A percentile compares a stretch with the other conserved stretches of the same genome.
Conservation (phyloP, 37 sponge, comb jelly and placozoan genomes). For the Ianthella basta region DNA sequence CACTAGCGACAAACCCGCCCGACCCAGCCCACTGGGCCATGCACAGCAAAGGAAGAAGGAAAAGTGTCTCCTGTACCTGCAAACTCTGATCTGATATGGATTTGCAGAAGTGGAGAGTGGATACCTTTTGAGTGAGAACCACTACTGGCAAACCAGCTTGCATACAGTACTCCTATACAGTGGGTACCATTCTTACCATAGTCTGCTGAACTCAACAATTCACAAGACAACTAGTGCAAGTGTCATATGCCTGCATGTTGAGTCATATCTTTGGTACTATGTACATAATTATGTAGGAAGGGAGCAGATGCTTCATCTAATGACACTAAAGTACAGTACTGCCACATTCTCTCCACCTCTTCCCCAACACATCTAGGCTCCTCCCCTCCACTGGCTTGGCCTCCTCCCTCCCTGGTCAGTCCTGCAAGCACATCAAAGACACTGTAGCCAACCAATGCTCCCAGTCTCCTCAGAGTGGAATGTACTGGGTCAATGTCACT, state of each 20-base stretch:
- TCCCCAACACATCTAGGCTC: neutral
- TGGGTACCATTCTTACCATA: no score
- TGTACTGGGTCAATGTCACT: slow-evolving; percentile 36
- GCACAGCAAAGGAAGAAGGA: slow-evolving; percentile 3
- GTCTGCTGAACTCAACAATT: no score
- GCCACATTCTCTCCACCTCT: no score
- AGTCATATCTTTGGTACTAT: neutral
- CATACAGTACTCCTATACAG: no score
- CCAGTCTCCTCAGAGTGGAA: slow-evolving; percentile 28
- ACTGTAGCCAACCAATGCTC: slow-evolving; percentile 19
- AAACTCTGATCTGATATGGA: slow-evolving; percentile 31
- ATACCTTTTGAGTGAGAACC: slow-evolving; percentile 28
- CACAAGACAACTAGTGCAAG: neutral
- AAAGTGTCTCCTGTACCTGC: neutral
- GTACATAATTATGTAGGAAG: neutral
- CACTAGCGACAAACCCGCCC: no score
- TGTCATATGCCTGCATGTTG: neutral
- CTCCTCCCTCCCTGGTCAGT: slow-evolving; percentile 27
- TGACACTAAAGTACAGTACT: no score
- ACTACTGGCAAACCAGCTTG: no score
- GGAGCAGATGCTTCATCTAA: no score
- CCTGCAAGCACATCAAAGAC: slow-evolving; percentile 43
- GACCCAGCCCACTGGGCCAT: no score
- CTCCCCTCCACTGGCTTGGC: neutral
- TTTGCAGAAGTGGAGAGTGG: slow-evolving; percentile 40